Evolutionary conservation across 2,797 vertebrate genomes (phyloP).

Genomic region (Otolemur crassicaudatus): DNA sequence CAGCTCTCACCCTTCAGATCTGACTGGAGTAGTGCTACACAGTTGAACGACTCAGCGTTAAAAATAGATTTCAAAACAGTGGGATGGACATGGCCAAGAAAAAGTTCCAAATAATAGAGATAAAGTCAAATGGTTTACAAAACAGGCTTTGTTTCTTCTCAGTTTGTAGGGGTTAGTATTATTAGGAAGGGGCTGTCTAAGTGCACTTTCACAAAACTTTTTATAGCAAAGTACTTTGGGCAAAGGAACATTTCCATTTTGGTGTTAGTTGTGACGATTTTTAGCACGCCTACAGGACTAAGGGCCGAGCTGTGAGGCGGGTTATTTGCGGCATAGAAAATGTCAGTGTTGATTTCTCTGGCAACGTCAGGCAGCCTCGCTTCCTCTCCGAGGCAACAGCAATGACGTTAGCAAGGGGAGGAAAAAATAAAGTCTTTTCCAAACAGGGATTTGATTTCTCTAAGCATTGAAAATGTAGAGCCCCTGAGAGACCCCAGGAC

Average conservation of each 20-base stretch:
- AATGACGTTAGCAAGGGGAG: slow-evolving; percentile 82
- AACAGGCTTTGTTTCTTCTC: slow-evolving; percentile 3
- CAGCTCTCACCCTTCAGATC: slow-evolving; percentile 42
- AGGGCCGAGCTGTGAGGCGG: slow-evolving; percentile 67
- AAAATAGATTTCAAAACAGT: slow-evolving; percentile 30
- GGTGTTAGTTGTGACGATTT: slow-evolving; percentile 75
- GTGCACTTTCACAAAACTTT: not conserved
- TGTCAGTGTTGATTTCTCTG: slow-evolving; percentile 85
- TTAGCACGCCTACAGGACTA: slow-evolving; percentile 64
- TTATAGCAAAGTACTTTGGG: not conserved
- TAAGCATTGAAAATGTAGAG: slow-evolving; percentile 82
- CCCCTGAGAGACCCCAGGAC: slow-evolving; percentile 76
- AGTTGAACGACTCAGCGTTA: not conserved
- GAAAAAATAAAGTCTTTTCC: slow-evolving; percentile 69
- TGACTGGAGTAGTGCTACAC: not conserved
- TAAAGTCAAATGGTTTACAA: not conserved
- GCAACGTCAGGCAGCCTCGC: slow-evolving; percentile 80
- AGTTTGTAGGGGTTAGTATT: not conserved
- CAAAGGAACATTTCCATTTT: slow-evolving; percentile 57
- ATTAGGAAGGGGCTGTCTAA: not conserved
- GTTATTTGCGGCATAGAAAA: slow-evolving; percentile 79
- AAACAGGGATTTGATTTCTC: slow-evolving; percentile 79
- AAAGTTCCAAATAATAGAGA: slow-evolving; percentile 11
- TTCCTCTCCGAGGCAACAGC: slow-evolving; percentile 91
- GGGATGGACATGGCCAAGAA: not conserved